Percentiles rank a stretch among this genome's conserved stretches.
Evolutionary conservation across 1,140 invertebrate species (phyloP).

Genomic region (Psix sp.): DNA sequence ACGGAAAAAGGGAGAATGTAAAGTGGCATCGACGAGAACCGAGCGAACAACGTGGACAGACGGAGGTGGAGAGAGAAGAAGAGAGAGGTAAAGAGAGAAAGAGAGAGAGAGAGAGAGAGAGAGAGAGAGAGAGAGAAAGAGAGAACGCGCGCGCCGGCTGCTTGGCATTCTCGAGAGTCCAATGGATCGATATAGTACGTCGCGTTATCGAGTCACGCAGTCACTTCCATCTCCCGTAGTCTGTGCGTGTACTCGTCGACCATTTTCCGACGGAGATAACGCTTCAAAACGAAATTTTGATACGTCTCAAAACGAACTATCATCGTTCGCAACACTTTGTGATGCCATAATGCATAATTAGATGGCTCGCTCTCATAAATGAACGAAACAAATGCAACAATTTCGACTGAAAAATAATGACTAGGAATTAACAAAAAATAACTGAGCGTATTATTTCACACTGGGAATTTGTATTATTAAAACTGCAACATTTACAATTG

Average conservation of each 20-base stretch:
- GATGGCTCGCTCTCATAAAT: not conserved
- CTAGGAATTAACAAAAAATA: too few relatives aligned
- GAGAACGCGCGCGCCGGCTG: slow-evolving; percentile 39
- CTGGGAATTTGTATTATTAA: too few relatives aligned
- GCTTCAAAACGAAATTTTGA: slow-evolving; percentile 33
- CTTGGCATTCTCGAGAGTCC: slow-evolving; percentile 55
- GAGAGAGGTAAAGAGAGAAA: slow-evolving; percentile 21
- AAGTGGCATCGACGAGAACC: slow-evolving; percentile 43
- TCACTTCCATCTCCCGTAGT: slow-evolving; percentile 37
- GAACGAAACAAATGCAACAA: too few relatives aligned
- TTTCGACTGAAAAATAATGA: too few relatives aligned
- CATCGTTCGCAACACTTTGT: slow-evolving; percentile 16
- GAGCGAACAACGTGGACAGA: too few relatives aligned
- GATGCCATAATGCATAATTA: not conserved
- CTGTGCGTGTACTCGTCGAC: slow-evolving; percentile 34
- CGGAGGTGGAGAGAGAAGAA: too few relatives aligned
- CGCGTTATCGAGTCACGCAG: slow-evolving; percentile 55
- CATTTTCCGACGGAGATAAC: slow-evolving; percentile 46
- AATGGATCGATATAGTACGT: slow-evolving; percentile 58
- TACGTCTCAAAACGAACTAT: slow-evolving; percentile 30
- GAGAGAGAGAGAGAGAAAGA: slow-evolving; percentile 12
- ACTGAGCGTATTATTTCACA: too few relatives aligned
- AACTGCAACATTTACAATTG: too few relatives aligned
- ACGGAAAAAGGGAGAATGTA: slow-evolving; percentile 45
- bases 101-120: slow-evolving; percentile 29